A percentile compares a stretch with the other conserved stretches of the same genome.
Evolutionary conservation across 2,113 vertebrate genomes (phyloP).

Genomic region (Istiophorus platypterus): DNA sequence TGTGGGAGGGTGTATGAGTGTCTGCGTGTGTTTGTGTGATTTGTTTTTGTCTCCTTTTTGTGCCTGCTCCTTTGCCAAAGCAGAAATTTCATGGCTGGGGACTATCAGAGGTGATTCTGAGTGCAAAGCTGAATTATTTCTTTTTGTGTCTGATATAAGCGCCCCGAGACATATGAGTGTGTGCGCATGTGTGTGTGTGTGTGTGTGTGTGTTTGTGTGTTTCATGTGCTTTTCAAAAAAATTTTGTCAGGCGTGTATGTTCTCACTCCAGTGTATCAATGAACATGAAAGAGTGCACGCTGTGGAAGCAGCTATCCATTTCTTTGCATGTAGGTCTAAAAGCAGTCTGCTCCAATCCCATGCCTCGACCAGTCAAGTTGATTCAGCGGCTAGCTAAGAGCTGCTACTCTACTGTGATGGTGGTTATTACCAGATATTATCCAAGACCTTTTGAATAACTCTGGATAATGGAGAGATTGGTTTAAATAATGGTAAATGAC

Average conservation of each 20-base stretch:
- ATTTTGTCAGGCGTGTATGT: conserved; percentile 52
- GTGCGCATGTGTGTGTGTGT: background rate
- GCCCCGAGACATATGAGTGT: conserved; percentile 45
- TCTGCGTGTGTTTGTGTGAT: conserved; percentile 46
- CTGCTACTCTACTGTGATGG: background rate
- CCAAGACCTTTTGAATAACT: conserved; percentile 25
- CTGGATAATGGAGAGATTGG: conserved; percentile 31
- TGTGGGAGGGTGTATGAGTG: conserved; percentile 41
- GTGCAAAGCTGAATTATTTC: conserved; percentile 78
- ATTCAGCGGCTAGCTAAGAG: conserved; percentile 18
- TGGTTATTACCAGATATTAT: conserved; percentile 27
- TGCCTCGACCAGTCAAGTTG: background rate
- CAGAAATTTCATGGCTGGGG: conserved; percentile 76
- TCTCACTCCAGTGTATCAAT: conserved; percentile 50
- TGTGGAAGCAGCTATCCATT: conserved; percentile 14
- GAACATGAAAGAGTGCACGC: conserved; percentile 25
- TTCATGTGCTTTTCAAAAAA: conserved; percentile 36
- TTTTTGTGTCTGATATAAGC: conserved; percentile 73
- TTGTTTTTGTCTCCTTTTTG: conserved; percentile 62
- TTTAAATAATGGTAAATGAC: conserved; percentile 30
- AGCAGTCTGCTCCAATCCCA: conserved; percentile 7
- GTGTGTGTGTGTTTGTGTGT: background rate
- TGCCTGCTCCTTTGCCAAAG: conserved; percentile 66
- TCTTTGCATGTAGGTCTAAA: conserved; percentile 10
- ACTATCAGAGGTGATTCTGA: conserved; percentile 76